Base-by-base conservation (phyloP, 1,140 invertebrate genomes). In the Zelostemma sp. region DNA sequence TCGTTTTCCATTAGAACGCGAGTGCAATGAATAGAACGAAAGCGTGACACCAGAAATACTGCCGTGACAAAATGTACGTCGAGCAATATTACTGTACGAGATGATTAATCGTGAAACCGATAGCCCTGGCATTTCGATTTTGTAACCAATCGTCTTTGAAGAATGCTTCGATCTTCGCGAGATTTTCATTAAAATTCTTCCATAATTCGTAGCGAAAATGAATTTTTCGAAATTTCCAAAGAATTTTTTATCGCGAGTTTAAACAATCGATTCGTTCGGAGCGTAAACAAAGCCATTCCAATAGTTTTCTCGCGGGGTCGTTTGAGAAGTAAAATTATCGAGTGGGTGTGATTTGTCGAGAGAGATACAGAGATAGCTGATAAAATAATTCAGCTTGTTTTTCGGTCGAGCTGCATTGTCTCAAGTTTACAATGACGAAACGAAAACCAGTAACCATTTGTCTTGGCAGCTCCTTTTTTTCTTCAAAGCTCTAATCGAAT, bases 11-110 rank as follows among this genome's bases (percentile, higher is more conserved):
- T 70, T 57, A 45, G 28, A 57, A 17, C 38, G 53, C 54, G 53
- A 63, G 35, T 51, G 67, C 64, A 57, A 38, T 67, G 63, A 65
- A 68, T 43, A 50, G 62, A 68, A 75, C 61, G 58, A 72, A 75
- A 74, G 63, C 69, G 57, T 65, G 64, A 64, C 66, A 65, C 45
- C 31, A 47, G 19, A 49, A 71, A 67, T 57, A 60, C 46, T 68
- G 56, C 49, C 47, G 62, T 67, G 59, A 49, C 47, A 61, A 50
- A 61, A 51, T 43, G 47, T 54, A 45, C 55, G 54, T 51, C 61
- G 33, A 41, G 14, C 64, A 57, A 49, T 67, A 60, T 60, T 60
- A 53, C 49, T 49, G 56, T 67, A 45, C 58, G 46, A 43, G 35
- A 66, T 73, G 58, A 73, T 73, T 73, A 69, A 69, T 73, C 45